Conservation (phyloP, 2,888 invertebrate species). For the Melinopterus prodromus region DNA sequence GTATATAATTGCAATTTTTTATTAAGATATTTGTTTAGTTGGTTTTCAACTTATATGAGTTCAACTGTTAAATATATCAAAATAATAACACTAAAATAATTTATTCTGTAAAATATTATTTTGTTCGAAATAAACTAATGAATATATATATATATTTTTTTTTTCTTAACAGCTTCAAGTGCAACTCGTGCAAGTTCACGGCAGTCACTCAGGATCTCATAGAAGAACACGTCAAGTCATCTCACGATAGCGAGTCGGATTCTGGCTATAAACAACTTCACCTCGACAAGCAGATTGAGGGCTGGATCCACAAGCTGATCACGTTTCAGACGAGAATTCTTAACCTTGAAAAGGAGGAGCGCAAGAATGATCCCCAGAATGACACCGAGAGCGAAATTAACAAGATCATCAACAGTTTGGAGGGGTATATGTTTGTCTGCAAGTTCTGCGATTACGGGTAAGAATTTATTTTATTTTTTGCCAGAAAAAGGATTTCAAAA, state of each 20-base stretch:
- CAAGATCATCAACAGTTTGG: neutral
- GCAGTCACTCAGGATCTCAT: conserved; percentile 66
- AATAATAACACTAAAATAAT: no score
- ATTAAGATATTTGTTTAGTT: no score
- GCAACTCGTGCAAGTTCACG: conserved; percentile 66
- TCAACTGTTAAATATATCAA: no score
- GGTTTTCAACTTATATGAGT: no score
- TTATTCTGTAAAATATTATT: no score
- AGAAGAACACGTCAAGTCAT: conserved; percentile 58
- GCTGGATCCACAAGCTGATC: conserved; percentile 51
- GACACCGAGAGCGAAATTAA: conserved; percentile 28
- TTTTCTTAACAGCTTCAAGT: conserved; percentile 65
- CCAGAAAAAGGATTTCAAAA: no score
- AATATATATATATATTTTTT: neutral
- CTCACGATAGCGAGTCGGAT: conserved; percentile 5
- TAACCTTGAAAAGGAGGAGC: conserved; percentile 30
- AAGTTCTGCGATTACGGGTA: conserved; percentile 31
- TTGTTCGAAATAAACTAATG: no score
- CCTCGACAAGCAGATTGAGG: conserved; percentile 50
- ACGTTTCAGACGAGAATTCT: conserved; percentile 44
- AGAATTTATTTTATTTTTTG: conserved; percentile 19
- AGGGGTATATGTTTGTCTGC: conserved; percentile 27
- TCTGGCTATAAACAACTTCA: conserved; percentile 41
- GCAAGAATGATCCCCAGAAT: conserved; percentile 1
- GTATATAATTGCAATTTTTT: no score